Evolutionary conservation across 2,113 vertebrate genomes (phyloP).

Genomic region (Aldabrachelys gigantea): DNA sequence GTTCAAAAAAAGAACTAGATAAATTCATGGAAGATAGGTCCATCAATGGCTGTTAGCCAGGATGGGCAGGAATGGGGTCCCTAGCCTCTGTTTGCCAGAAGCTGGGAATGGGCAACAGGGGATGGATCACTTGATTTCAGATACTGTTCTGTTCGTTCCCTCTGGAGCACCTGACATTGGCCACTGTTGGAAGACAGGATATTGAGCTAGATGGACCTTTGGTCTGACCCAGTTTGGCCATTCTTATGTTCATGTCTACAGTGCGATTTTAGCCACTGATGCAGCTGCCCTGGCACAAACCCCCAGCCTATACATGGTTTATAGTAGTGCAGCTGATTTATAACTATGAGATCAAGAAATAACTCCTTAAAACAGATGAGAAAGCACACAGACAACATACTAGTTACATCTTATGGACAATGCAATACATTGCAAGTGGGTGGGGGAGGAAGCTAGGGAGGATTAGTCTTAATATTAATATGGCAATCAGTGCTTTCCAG

Average conservation of each 20-base stretch:
- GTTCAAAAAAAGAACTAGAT: too few relatives aligned
- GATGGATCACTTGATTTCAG: too few relatives aligned
- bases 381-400: background rate
- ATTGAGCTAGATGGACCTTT: too few relatives aligned
- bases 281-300: background rate
- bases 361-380: background rate
- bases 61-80: too few relatives aligned
- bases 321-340: background rate
- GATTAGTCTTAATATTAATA: background rate
- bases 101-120: too few relatives aligned
- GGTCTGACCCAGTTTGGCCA: too few relatives aligned
- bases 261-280: rapidly evolving
- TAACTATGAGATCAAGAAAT: rapidly evolving
- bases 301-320: background rate
- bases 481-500: background rate
- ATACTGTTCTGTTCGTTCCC: too few relatives aligned
- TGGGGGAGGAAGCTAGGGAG: background rate
- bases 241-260: background rate
- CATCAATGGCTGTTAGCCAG: too few relatives aligned
- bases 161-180: too few relatives aligned
- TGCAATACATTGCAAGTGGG: background rate
- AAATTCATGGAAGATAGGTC: too few relatives aligned
- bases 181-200: too few relatives aligned
- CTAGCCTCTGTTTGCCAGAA: too few relatives aligned
- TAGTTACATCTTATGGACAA: background rate